Conservation (phyloP, 64 coral and sea anemone species). For the Pocillopora damicornis region DNA sequence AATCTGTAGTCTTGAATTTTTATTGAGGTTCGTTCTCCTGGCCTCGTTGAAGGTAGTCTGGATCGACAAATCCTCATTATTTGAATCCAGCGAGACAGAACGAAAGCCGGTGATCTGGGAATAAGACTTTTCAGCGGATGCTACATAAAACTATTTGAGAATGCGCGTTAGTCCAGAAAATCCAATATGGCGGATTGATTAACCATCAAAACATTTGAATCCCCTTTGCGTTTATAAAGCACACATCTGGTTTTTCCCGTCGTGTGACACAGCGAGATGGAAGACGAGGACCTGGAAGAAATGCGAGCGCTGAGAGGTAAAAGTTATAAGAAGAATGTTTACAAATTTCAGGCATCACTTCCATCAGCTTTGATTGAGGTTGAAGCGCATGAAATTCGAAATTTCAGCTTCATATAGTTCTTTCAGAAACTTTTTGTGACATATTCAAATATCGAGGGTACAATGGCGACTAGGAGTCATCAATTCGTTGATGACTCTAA, state of each 20-base stretch:
- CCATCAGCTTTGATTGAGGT: background rate
- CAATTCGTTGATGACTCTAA: background rate
- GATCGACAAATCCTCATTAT: too few species aligned
- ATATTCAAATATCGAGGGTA: background rate
- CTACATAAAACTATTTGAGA: background rate
- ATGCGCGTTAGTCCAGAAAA: background rate
- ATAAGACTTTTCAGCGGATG: background rate
- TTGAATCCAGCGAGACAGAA: too few species aligned
- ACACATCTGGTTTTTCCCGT: background rate
- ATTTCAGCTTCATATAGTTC: too few species aligned
- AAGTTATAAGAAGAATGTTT: background rate
- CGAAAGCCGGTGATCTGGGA: too few species aligned
- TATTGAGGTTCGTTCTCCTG: too few species aligned
- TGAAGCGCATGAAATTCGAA: background rate
- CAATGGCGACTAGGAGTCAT: background rate
- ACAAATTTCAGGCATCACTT: background rate
- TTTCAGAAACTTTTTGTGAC: too few species aligned
- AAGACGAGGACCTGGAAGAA: slow-evolving; percentile 62
- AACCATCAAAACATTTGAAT: background rate
- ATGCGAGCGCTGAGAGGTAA: slow-evolving; percentile 52
- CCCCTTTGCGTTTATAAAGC: background rate
- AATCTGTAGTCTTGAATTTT: too few species aligned
- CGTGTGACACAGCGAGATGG: slow-evolving; percentile 11
- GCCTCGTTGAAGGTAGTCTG: too few species aligned
- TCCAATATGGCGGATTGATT: slow-evolving; percentile 13